Percentiles rank a stretch among this genome's conserved stretches.
phyloP scores from a whole-genome alignment of 92 coral and sea anemone species.

The Zoanthus solanderi region DNA sequence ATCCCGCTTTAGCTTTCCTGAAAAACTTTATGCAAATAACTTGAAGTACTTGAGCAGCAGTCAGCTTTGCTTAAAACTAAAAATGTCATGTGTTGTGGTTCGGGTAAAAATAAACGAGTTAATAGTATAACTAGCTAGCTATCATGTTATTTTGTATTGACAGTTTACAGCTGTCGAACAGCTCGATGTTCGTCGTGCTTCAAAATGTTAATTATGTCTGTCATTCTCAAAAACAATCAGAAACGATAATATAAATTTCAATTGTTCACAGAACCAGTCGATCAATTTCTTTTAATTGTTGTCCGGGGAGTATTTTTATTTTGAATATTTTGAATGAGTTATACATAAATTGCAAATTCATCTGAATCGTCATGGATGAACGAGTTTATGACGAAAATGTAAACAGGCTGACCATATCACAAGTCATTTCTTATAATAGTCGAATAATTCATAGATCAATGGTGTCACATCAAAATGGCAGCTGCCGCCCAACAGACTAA shows the following conservation, averaged over 20 bases:
- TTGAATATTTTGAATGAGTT: too few relatives aligned
- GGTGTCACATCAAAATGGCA: too few relatives aligned
- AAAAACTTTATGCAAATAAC: conserved; percentile 33
- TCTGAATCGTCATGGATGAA: too few relatives aligned
- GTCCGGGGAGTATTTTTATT: too few relatives aligned
- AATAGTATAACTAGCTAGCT: background rate
- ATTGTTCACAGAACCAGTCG: too few relatives aligned
- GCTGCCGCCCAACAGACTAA: too few relatives aligned
- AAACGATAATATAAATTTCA: background rate
- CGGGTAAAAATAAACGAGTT: background rate
- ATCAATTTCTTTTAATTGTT: too few relatives aligned
- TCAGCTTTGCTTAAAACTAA: background rate
- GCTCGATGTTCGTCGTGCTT: background rate
- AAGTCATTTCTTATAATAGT: too few relatives aligned
- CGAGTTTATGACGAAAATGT: too few relatives aligned
- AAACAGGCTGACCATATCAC: too few relatives aligned
- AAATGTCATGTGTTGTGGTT: background rate
- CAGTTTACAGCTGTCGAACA: background rate
- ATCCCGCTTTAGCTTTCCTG: background rate
- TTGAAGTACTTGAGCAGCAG: background rate
- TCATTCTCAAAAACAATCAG: background rate
- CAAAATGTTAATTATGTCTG: background rate
- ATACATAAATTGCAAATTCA: too few relatives aligned
- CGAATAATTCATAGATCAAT: too few relatives aligned
- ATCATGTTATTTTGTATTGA: background rate